Conservation (phyloP, 2,113 vertebrate genomes). For the Rhipidura dahli region DNA sequence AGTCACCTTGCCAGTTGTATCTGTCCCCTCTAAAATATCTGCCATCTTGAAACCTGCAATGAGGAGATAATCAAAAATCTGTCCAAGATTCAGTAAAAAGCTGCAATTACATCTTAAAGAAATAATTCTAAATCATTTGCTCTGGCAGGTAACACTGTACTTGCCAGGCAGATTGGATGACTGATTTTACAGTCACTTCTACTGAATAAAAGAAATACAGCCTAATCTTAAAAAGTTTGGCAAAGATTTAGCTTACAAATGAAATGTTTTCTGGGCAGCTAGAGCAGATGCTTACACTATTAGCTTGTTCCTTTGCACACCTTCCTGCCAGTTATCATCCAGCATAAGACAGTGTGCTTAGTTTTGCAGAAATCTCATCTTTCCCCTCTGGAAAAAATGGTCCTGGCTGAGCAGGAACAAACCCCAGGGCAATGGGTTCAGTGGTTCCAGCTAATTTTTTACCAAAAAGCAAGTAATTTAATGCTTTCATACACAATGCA, state of each 20-base stretch:
- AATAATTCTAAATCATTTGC: not conserved
- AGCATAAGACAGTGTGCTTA: not conserved
- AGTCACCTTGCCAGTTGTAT: conserved; percentile 75
- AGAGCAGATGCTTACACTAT: not conserved
- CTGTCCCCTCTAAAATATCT: conserved; percentile 75
- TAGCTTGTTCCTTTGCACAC: not conserved
- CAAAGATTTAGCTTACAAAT: conserved; percentile 1
- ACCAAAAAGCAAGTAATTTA: not conserved
- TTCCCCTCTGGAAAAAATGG: not conserved
- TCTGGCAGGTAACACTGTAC: not conserved
- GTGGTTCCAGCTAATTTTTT: not conserved
- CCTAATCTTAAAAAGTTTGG: not conserved
- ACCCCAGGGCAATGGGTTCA: not conserved
- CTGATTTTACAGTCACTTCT: not conserved
- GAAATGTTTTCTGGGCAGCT: not conserved
- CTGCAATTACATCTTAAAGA: not conserved
- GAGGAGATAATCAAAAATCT: not conserved
- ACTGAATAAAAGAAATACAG: not conserved
- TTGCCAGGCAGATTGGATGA: not conserved
- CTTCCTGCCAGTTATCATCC: not conserved
- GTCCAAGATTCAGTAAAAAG: not conserved
- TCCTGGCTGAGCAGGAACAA: not conserved
- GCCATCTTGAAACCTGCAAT: conserved; percentile 72
- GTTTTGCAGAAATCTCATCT: not conserved
- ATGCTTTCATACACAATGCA: not conserved